Percentiles rank a stretch among this genome's conserved stretches.
Evolutionary conservation across 2,888 invertebrate species (phyloP).

Genomic region (Cerastis leucographa): DNA sequence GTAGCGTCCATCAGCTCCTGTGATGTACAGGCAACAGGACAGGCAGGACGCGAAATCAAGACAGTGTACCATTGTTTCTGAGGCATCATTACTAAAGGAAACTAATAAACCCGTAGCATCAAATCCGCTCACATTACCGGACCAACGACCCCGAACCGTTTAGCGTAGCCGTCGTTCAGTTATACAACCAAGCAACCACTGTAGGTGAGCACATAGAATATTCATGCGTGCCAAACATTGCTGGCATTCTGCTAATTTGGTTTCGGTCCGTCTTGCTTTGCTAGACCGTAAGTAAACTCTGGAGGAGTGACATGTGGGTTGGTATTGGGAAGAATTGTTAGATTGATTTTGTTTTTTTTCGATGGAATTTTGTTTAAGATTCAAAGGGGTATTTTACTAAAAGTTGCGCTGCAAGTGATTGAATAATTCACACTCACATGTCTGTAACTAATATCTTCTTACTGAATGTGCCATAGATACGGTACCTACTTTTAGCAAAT

Average conservation of each 20-base stretch:
- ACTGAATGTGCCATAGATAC: too few relatives aligned
- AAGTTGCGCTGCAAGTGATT: not conserved
- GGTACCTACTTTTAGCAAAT: too few relatives aligned
- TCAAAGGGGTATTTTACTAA: not conserved
- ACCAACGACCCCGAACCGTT: constrained; percentile 64
- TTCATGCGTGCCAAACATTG: constrained; percentile 70
- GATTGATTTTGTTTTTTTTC: not conserved
- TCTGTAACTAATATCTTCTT: not conserved
- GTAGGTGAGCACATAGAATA: constrained; percentile 74
- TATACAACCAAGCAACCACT: constrained; percentile 73
- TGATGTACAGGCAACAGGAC: too few relatives aligned
- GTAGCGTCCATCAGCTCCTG: too few relatives aligned
- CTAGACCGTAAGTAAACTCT: constrained; percentile 14
- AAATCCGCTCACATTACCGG: constrained; percentile 48
- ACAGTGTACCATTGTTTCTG: too few relatives aligned
- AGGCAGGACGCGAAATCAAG: too few relatives aligned
- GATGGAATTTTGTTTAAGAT: not conserved
- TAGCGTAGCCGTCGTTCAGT: constrained; percentile 71
- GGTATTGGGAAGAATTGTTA: not conserved
- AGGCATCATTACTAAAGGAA: not conserved
- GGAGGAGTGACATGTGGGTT: constrained; percentile 37
- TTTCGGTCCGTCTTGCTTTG: constrained; percentile 54
- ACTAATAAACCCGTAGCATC: constrained; percentile 21
- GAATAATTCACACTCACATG: not conserved
- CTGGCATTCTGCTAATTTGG: constrained; percentile 62